Evolutionary conservation across 2,797 vertebrate genomes (phyloP).

Genomic region (Glossophaga mutica): DNA sequence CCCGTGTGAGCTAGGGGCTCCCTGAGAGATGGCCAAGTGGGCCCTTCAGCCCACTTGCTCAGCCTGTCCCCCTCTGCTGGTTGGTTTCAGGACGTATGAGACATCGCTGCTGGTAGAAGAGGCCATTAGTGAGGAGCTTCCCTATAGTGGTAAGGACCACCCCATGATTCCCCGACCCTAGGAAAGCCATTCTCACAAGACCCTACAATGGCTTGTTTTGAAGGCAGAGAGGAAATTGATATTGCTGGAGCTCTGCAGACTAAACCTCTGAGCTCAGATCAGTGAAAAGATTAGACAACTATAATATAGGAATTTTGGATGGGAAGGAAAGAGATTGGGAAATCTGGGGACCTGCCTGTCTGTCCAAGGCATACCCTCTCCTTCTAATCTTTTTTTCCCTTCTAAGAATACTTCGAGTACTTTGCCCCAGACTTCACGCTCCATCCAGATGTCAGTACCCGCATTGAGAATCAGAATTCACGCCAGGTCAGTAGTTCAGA

Average conservation of each 20-base stretch:
- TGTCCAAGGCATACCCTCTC: neutral
- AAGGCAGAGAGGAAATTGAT: neutral
- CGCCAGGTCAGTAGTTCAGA: constrained; percentile 88
- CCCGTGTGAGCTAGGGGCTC: neutral
- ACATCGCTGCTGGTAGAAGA: constrained; percentile 95
- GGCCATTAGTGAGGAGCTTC: constrained; percentile 96
- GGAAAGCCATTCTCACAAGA: neutral
- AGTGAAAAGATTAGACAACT: neutral
- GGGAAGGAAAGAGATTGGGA: neutral
- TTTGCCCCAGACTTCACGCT: constrained; percentile 99
- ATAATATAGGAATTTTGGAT: neutral
- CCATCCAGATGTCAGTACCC: constrained; percentile 97
- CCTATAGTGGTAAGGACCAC: constrained; percentile 90
- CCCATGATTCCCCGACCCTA: neutral
- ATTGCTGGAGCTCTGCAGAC: constrained; percentile 22
- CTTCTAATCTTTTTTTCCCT: constrained; percentile 28
- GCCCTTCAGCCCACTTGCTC: neutral
- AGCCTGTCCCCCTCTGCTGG: neutral
- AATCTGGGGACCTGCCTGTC: neutral
- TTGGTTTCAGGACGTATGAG: constrained; percentile 92
- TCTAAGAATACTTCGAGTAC: constrained; percentile 96
- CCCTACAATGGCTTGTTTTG: neutral
- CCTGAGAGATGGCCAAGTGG: neutral
- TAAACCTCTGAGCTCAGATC: neutral
- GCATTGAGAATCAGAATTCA: constrained; percentile 99